Conservation (phyloP, 2,113 vertebrate genomes). For the Bufo bufo region DNA sequence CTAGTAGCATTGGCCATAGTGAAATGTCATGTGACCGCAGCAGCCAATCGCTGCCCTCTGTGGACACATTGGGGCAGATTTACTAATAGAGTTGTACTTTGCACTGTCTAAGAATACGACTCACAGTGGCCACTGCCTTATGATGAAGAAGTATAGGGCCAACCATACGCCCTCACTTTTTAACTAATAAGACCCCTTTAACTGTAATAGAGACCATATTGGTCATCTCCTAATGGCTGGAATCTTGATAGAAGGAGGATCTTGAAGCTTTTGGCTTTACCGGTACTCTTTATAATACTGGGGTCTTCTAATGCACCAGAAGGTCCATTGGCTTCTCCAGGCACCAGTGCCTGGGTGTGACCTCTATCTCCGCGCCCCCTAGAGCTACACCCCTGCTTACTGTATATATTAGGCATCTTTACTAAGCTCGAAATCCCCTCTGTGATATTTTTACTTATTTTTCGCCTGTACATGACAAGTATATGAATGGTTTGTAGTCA, state of each 20-base stretch:
- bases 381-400: not conserved
- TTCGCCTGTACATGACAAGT: not conserved
- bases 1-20: not conserved
- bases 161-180: too few relatives aligned
- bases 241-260: too few relatives aligned
- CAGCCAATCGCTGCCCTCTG: too few relatives aligned
- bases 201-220: too few relatives aligned
- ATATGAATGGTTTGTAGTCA: not conserved
- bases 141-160: too few relatives aligned
- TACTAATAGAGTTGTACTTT: too few relatives aligned
- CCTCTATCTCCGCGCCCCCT: not conserved
- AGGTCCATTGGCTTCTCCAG: not conserved
- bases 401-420: not conserved
- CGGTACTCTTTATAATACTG: not conserved
- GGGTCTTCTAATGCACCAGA: not conserved
- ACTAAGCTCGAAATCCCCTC: not conserved
- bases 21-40: not conserved
- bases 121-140: too few relatives aligned
- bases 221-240: too few relatives aligned
- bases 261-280: too few relatives aligned
- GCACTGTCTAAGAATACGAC: too few relatives aligned
- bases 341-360: not conserved
- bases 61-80: too few relatives aligned
- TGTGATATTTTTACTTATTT: not conserved
- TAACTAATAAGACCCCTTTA: too few relatives aligned